These are phyloP conservation scores for Acleris cristana DNA, from an alignment of 2,888 invertebrate species.

Conservation along the genomic window DNA sequence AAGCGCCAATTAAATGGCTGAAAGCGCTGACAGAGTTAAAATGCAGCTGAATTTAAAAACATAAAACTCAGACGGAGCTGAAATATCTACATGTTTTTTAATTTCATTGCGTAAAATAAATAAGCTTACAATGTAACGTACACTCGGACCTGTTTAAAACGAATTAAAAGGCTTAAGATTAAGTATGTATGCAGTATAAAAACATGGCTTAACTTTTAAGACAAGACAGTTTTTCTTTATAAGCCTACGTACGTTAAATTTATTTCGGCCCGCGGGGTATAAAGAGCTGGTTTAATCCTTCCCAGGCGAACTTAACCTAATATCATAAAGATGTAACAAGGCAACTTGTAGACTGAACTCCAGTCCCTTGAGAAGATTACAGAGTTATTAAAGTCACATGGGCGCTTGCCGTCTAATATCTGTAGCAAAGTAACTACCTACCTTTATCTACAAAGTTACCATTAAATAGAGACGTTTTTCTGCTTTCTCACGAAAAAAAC, in stretches of 20 bases:
- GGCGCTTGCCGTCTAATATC: slow-evolving; percentile 37
- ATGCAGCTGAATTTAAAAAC: slow-evolving; percentile 53
- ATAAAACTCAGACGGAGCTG: slow-evolving; percentile 49
- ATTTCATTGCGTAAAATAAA: slow-evolving; percentile 50
- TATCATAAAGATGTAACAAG: slow-evolving; percentile 81
- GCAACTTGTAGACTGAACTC: slow-evolving; percentile 79
- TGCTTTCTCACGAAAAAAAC: too few species aligned
- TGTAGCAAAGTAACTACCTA: slow-evolving; percentile 3
- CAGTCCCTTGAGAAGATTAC: slow-evolving; percentile 75
- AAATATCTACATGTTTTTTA: slow-evolving; percentile 44
- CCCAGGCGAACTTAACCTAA: slow-evolving; percentile 79
- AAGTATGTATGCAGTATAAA: too few species aligned
- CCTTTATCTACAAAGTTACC: neutral
- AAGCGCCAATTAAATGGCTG: slow-evolving; percentile 57
- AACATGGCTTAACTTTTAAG: too few species aligned
- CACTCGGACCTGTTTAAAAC: slow-evolving; percentile 54
- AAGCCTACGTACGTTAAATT: slow-evolving; percentile 80
- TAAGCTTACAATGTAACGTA: slow-evolving; percentile 60
- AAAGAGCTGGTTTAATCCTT: slow-evolving; percentile 82
- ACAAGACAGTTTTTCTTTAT: slow-evolving; percentile 71
- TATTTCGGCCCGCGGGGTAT: slow-evolving; percentile 80
- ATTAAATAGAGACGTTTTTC: too few species aligned
- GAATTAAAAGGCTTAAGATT: too few species aligned
- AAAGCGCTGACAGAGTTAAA: slow-evolving; percentile 48
- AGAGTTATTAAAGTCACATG: slow-evolving; percentile 73